Base-by-base conservation (phyloP, 2,888 invertebrate species). In the Chrysopilus asiliformis region DNA sequence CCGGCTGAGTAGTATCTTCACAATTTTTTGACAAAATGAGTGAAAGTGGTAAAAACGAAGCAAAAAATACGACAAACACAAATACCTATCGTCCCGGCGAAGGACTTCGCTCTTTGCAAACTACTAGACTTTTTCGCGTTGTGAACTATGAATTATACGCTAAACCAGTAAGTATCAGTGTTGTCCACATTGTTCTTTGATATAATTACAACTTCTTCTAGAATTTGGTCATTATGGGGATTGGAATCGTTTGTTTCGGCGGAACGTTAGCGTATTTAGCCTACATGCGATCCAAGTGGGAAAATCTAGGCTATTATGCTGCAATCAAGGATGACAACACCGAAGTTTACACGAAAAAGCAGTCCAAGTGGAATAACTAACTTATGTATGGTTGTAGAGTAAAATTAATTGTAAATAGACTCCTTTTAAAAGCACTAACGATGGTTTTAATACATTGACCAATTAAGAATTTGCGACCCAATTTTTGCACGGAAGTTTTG, bases 61-160 rank as follows among this genome's bases (percentile, higher is more conserved):
- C n/a, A n/a, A n/a, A n/a, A n/a, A n/a, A n/a, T n/a, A n/a, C n/a
- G n/a, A n/a, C n/a, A n/a, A n/a, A n/a, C n/a, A n/a, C n/a, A n/a
- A n/a, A n/a, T 6, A 37, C 45, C 35, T 15, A 34, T 9, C 43
- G 44, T n/a, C 80, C 83, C 24, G 83, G 83, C 19, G 83, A 84
- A 52, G 86, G 86, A 3, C 66, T 86, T 35, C 67, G 82, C 42
- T 82, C 82, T 2, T 58, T 86, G 44, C 70, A 65, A 60, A 78
- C 82, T 12, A 79, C 82, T 3, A 72, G 69, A 47, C 68, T 83
- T 19, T 93, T 93, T 57, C 71, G 80, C 53, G 72, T 78, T 18
- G 67, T 89, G 1, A 93, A 93, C 65, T 91, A 83, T 64, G 91
- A 93, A 63, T 67, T 93, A 2, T 93, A 89, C 58, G 74, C 79